Percentiles rank a stretch among this genome's conserved stretches.
These are phyloP conservation scores for Julus scanicus DNA, from an alignment of 2,888 invertebrate species.

Conservation along the genomic window DNA sequence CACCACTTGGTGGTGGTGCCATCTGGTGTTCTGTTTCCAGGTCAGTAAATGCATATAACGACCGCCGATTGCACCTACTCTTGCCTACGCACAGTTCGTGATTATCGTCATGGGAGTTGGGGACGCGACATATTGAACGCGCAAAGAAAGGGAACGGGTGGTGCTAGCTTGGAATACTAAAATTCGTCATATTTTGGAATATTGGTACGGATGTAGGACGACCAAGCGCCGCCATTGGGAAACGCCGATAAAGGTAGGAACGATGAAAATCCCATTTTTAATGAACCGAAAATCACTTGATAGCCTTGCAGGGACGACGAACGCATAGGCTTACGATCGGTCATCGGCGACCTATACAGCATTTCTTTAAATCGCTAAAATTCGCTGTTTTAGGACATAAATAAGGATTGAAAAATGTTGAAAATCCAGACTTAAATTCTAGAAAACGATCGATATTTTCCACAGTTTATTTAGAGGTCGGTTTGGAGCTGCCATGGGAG, in stretches of 20 bases:
- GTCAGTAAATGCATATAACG: constrained; percentile 18
- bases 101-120: constrained; percentile 39
- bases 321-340: constrained; percentile 30
- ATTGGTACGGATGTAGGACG: not conserved
- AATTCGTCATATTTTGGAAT: constrained; percentile 15
- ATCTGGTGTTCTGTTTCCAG: not conserved
- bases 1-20: not conserved
- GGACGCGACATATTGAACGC: constrained; percentile 9
- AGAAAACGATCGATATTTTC: not conserved
- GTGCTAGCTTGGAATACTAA: constrained; percentile 20
- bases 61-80: constrained; percentile 29
- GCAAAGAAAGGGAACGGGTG: constrained; percentile 6
- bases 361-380: not conserved
- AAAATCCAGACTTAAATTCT: not conserved
- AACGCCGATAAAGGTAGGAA: not conserved
- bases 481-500: not conserved
- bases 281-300: not conserved
- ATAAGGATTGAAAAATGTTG: not conserved
- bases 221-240: not conserved
- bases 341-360: not conserved
- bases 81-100: not conserved
- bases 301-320: not conserved
- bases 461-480: constrained; percentile 7
- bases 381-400: not conserved
- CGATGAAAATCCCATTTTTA: not conserved